Evolutionary conservation across 2,888 invertebrate species (phyloP), one percentile per base, ranked within the genome.

Genomic region (Clusia tigrina): DNA sequence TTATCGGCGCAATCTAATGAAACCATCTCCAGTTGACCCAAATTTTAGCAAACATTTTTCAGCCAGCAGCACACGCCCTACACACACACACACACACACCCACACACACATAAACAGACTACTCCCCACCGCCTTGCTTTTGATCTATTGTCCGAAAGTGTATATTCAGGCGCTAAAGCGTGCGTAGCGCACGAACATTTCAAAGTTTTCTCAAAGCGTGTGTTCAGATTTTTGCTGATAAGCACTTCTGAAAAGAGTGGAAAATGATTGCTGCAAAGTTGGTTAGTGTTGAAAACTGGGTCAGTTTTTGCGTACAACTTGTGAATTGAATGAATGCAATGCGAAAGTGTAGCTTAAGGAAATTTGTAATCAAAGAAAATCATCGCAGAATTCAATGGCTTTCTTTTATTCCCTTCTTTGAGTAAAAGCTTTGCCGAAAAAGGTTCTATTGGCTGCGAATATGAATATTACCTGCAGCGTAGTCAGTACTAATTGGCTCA

Each of bases 1-100:
- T 55, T 55, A 55, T 55, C 55, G 55, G 23, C 55, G 55, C 55
- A 55, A 55, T 55, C 55, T 55, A 55, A 55, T 55, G 42, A 55
- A 55, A 55, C 20, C 55, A 55, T 55, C 55, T 22, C 12, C 20
- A 38, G 38, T 55, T 55, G 55, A 55, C 55, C 55, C 55, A 55
- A 38, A 37, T 55, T 55, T 42, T 10, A 42, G n/a, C n/a, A n/a
- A n/a, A n/a, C n/a, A n/a, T n/a, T n/a, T n/a, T n/a, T n/a, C n/a
- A n/a, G n/a, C n/a, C n/a, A n/a, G n/a, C n/a, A n/a, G n/a, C n/a
- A n/a, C n/a, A n/a, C n/a, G n/a, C n/a, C 42, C 42, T 10, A 32
- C 12, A 32, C 32, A 32, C 32, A 5, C 5, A 32, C 32, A 32
- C 32, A 32, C 5, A 32, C n/a, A 42, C 42, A 42, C 10, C 10